Evolutionary conservation across 2,797 vertebrate species (phyloP), one percentile per base, ranked within the genome.

Genomic region (Gymnoscopelus braueri): DNA sequence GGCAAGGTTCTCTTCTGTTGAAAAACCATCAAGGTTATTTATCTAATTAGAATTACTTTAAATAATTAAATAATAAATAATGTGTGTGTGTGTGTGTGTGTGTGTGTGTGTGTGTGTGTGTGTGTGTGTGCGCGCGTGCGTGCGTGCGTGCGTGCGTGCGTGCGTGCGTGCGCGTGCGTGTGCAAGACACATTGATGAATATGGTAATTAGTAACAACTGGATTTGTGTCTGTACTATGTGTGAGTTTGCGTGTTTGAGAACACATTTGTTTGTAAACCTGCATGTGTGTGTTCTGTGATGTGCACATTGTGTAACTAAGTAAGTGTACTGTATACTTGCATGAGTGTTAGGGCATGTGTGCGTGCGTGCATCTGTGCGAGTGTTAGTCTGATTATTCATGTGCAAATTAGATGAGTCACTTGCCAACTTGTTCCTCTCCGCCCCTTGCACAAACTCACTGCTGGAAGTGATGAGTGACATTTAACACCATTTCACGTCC

Each of bases 321-420:
- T 15, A 6, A 12, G 55, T 57, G 55, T 29, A 26, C 29, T 44
- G 29, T 60, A n/a, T 44, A 14, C 39, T 13, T 60, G 32, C 19
- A n/a, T 60, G 32, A 44, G 8, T 44, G 59, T 60, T 8, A 19
- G 39, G 10, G 14, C 23, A 15, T 48, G 59, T 60, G 13, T 44
- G 32, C 32, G 13, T 8, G 32, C 15, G 5, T 60, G 32, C 39
- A 2, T 39, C 12, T 9, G 7, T 39, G 32, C 14, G 26, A 15
- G 26, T 39, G 12, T 15, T 29, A 9, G 32, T 60, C 11, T 60
- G 58, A 15, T 47, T 52, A 11, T 39, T 57, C 72, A 74, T 81
- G 77, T 76, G 69, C 60, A 70, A 73, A 84, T 88, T 73, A 66
- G 71, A 80, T 89, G 85, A 91, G 65, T 91, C 80, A 89, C 81